Evolutionary conservation across 2,113 vertebrate species (phyloP).

Genomic region (Felis chaus): DNA sequence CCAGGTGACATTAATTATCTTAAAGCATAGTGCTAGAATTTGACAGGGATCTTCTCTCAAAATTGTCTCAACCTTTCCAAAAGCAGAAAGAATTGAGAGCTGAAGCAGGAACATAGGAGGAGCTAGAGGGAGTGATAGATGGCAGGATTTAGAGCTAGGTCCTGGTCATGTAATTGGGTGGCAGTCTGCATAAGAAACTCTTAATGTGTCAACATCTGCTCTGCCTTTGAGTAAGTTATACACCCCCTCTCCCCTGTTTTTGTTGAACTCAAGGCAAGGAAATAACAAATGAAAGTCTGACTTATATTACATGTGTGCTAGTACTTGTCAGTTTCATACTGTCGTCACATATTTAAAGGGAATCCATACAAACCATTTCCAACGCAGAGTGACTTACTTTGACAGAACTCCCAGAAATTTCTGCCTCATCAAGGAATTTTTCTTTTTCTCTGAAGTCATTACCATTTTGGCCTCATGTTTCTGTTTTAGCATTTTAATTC

Average conservation of each 20-base stretch:
- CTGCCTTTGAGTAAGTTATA: neutral
- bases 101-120: neutral
- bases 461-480: neutral
- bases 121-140: neutral
- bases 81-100: neutral
- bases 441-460: neutral
- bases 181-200: neutral
- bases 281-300: neutral
- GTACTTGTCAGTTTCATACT: neutral
- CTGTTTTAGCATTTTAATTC: constrained; percentile 17
- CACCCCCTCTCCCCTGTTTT: accelerated
- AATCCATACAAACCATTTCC: neutral
- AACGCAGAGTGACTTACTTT: neutral
- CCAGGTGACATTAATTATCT: neutral
- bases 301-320: neutral
- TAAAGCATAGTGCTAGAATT: neutral
- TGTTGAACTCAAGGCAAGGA: neutral
- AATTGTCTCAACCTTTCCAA: neutral
- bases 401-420: neutral
- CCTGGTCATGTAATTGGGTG: neutral
- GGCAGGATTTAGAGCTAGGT: neutral
- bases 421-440: neutral
- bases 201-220: neutral
- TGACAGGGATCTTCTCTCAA: neutral
- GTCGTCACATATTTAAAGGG: neutral